phyloP scores from a whole-genome alignment of 1,140 invertebrate species.

The Aphelinus certus region DNA sequence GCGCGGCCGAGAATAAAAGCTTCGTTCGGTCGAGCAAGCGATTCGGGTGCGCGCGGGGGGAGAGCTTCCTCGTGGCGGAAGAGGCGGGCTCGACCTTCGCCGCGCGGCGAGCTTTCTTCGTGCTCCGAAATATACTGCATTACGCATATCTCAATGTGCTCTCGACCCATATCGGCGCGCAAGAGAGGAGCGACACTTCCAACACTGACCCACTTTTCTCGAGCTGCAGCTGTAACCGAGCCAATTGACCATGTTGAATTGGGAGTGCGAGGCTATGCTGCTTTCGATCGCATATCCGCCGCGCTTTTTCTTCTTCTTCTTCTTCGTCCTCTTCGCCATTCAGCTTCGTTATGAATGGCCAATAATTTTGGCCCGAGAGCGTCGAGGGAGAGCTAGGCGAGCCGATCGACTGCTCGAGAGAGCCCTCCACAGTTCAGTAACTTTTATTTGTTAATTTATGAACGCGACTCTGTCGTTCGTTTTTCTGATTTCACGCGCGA shows the following conservation, averaged over 20 bases:
- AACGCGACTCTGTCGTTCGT: too few relatives aligned
- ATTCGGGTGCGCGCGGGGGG: background rate
- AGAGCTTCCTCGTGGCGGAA: background rate
- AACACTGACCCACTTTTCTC: slow-evolving; percentile 46
- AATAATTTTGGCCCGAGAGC: background rate
- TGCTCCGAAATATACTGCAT: background rate
- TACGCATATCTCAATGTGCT: slow-evolving; percentile 5
- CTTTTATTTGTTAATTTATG: too few relatives aligned
- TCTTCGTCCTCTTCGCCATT: slow-evolving; percentile 5
- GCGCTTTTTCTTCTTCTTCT: too few relatives aligned
- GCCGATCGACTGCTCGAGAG: too few relatives aligned
- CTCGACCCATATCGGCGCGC: slow-evolving; percentile 57
- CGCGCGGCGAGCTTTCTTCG: background rate
- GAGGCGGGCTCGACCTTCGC: background rate
- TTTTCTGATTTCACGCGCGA: too few relatives aligned
- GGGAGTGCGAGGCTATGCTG: background rate
- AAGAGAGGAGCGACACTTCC: slow-evolving; percentile 50
- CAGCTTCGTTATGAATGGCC: slow-evolving; percentile 12
- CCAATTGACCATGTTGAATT: background rate
- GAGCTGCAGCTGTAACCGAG: too few relatives aligned
- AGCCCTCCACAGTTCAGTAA: too few relatives aligned
- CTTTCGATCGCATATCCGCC: background rate
- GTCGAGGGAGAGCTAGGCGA: background rate
- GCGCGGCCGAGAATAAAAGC: background rate
- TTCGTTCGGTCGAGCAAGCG: background rate